These are phyloP conservation scores for Threskiornis aethiopicus DNA, from an alignment of 2,797 vertebrate genomes.

Conservation along the genomic window DNA sequence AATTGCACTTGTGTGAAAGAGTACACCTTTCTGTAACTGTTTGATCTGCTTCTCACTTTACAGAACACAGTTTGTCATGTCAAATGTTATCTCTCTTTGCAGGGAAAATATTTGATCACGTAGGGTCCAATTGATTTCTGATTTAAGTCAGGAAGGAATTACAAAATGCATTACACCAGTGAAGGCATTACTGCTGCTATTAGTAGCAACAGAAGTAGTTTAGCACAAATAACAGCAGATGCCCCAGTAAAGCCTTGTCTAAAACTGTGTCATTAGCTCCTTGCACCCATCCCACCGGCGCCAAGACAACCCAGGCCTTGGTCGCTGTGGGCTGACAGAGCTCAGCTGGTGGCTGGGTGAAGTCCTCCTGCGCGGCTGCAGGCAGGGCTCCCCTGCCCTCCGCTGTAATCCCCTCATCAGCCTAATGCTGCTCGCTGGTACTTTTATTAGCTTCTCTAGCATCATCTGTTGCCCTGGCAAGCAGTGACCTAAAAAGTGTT, in stretches of 20 bases:
- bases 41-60: conserved; percentile 38
- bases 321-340: background rate
- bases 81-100: conserved; percentile 33
- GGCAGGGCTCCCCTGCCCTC: background rate
- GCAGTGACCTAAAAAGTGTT: conserved; percentile 63
- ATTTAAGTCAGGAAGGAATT: conserved; percentile 15
- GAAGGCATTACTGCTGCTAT: background rate
- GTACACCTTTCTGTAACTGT: background rate
- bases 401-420: background rate
- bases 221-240: background rate
- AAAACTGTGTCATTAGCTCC: background rate
- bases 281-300: fast-evolving
- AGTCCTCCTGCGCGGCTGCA: background rate
- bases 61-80: conserved; percentile 11
- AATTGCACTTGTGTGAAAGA: background rate
- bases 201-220: background rate
- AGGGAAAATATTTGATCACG: conserved; percentile 30
- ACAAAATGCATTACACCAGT: background rate
- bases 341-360: background rate
- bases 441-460: conserved; percentile 29
- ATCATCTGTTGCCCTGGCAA: conserved; percentile 39
- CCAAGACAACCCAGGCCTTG: background rate
- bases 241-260: background rate
- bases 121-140: conserved; percentile 40
- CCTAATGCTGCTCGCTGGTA: background rate